A percentile compares a stretch with the other conserved stretches of the same genome.
phyloP scores from a whole-genome alignment of 1,140 invertebrate species.

The Papilio aristodemus region DNA sequence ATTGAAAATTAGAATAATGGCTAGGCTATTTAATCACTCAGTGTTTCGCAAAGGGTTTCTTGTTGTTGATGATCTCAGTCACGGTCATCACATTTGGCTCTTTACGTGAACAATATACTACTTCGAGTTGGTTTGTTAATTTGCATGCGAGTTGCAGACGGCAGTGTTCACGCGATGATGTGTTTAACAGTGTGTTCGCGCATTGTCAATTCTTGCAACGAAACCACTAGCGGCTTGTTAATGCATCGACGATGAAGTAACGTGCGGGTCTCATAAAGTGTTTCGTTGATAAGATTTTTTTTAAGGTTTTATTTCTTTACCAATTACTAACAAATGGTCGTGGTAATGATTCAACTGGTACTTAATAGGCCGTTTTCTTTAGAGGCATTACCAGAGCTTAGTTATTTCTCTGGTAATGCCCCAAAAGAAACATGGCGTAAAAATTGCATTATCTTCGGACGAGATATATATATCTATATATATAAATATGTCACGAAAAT shows the following conservation, averaged over 20 bases:
- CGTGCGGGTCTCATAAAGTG: neutral
- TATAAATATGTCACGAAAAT: too few relatives aligned
- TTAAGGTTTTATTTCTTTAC: neutral
- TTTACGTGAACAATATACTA: constrained; percentile 28
- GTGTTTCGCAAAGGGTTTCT: constrained; percentile 13
- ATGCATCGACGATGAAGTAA: neutral
- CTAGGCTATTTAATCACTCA: too few relatives aligned
- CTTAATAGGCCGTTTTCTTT: too few relatives aligned
- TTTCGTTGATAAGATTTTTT: neutral
- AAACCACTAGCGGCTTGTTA: neutral
- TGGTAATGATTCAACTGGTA: too few relatives aligned
- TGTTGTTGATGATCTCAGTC: constrained; percentile 22
- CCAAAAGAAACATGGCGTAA: too few relatives aligned
- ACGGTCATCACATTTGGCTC: constrained; percentile 26
- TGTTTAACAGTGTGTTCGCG: neutral
- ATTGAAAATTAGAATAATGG: too few relatives aligned
- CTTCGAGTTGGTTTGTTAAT: constrained; percentile 18
- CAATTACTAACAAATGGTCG: too few relatives aligned
- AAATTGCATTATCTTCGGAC: too few relatives aligned
- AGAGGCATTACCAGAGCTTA: too few relatives aligned
- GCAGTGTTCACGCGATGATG: neutral
- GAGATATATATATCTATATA: too few relatives aligned
- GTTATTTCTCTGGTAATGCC: too few relatives aligned
- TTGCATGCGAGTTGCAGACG: neutral
- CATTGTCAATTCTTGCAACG: neutral